A percentile compares a stretch with the other conserved stretches of the same genome.
Evolutionary conservation across 2,113 vertebrate species (phyloP).

Genomic region (Mus spicilegus): DNA sequence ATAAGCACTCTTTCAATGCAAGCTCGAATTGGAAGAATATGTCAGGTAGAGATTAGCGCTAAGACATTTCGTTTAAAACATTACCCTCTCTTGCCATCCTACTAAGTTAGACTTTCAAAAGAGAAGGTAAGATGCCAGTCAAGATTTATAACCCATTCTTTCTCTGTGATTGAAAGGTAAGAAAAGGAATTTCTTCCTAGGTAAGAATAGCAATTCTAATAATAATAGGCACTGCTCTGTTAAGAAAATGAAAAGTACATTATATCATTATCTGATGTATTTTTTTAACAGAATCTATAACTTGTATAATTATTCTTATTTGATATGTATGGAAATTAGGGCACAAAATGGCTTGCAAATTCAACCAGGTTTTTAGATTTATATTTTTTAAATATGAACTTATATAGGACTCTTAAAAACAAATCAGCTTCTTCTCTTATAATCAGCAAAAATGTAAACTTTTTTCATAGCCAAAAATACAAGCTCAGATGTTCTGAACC

Average conservation of each 20-base stretch:
- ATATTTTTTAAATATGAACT: constrained; percentile 48
- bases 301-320: constrained; percentile 24
- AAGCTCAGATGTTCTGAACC: constrained; percentile 34
- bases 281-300: not conserved
- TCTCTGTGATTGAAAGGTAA: constrained; percentile 52
- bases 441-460: constrained; percentile 25
- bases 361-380: constrained; percentile 32
- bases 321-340: constrained; percentile 41
- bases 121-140: constrained; percentile 67
- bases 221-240: constrained; percentile 43
- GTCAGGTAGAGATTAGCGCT: constrained; percentile 71
- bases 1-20: constrained; percentile 58
- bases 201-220: constrained; percentile 53
- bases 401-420: not conserved
- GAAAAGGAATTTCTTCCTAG: constrained; percentile 52
- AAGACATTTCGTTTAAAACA: constrained; percentile 76
- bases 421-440: constrained; percentile 31
- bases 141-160: constrained; percentile 56
- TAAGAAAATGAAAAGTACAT: constrained; percentile 51
- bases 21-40: constrained; percentile 56
- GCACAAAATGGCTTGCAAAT: constrained; percentile 44
- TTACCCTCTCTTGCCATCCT: constrained; percentile 72
- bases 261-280: constrained; percentile 35
- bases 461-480: constrained; percentile 25
- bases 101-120: constrained; percentile 72